A percentile compares a stretch with the other conserved stretches of the same genome.
These are phyloP conservation scores for Trichoplusia ni DNA, from an alignment of 1,140 invertebrate species.

Conservation along the genomic window DNA sequence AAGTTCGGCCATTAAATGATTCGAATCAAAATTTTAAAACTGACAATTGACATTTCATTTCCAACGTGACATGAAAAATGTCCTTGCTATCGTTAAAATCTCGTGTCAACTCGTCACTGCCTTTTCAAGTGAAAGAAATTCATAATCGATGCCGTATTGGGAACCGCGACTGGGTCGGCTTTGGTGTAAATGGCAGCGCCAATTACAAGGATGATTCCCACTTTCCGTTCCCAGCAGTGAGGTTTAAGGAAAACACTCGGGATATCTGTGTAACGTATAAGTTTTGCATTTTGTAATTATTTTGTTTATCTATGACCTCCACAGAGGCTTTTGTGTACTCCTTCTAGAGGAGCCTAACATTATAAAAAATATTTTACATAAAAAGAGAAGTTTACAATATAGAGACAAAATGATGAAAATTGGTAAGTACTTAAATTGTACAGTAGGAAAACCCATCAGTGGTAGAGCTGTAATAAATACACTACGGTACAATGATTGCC, in stretches of 20 bases:
- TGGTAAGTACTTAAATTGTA: too few relatives aligned
- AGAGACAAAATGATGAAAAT: too few relatives aligned
- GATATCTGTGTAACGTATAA: constrained; percentile 80
- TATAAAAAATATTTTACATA: too few relatives aligned
- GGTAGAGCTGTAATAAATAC: too few relatives aligned
- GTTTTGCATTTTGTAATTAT: not conserved
- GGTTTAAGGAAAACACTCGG: constrained; percentile 88
- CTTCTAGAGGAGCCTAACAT: too few relatives aligned
- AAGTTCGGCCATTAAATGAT: not conserved
- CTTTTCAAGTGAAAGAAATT: constrained; percentile 35
- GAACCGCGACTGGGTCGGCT: constrained; percentile 95
- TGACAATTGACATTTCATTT: not conserved
- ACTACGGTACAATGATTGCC: too few relatives aligned
- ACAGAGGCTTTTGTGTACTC: too few relatives aligned
- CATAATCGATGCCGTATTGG: constrained; percentile 83
- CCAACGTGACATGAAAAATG: constrained; percentile 20
- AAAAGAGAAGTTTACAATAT: too few relatives aligned
- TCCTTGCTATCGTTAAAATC: constrained; percentile 34
- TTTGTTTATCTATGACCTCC: not conserved
- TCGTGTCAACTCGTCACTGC: constrained; percentile 14
- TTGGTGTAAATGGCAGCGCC: constrained; percentile 90
- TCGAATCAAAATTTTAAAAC: not conserved
- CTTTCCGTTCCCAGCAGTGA: constrained; percentile 93
- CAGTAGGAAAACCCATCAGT: too few relatives aligned
- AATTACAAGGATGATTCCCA: constrained; percentile 90